These are phyloP conservation scores for Steinernema feltiae DNA, from an alignment of 1,140 invertebrate genomes.

Conservation along the genomic window DNA sequence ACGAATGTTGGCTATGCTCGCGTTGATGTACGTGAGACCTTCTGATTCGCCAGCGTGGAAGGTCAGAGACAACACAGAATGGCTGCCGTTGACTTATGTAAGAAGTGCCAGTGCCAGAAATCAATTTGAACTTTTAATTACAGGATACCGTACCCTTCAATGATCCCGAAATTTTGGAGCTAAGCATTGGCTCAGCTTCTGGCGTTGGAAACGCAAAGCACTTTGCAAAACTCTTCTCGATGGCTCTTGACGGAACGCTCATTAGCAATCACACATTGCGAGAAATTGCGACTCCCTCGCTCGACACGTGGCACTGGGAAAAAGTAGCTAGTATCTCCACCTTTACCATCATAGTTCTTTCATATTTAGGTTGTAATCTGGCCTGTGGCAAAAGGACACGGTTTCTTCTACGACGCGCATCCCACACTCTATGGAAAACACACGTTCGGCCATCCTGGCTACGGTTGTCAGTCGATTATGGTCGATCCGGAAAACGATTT, in stretches of 20 bases:
- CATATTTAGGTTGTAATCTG: constrained; percentile 20
- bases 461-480: constrained; percentile 43
- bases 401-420: constrained; percentile 39
- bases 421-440: constrained; percentile 27
- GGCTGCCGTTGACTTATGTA: constrained; percentile 22
- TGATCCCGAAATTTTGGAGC: constrained; percentile 32
- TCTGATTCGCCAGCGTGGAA: constrained; percentile 21
- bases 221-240: constrained; percentile 48
- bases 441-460: constrained; percentile 47
- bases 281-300: constrained; percentile 23
- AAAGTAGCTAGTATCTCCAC: constrained; percentile 16
- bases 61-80: constrained; percentile 26
- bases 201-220: constrained; percentile 47
- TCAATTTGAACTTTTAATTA: no score
- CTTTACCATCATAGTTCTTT: neutral
- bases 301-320: constrained; percentile 36
- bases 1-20: constrained; percentile 30
- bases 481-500: constrained; percentile 38
- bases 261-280: constrained; percentile 30
- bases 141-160: constrained; percentile 35
- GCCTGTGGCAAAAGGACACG: constrained; percentile 38
- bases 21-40: constrained; percentile 23
- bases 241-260: constrained; percentile 27
- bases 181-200: constrained; percentile 28
- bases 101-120: no score